Percentiles rank a stretch among this genome's conserved stretches.
Evolutionary conservation across 2,113 vertebrate species (phyloP).

Genomic region (Sylvietta virens): DNA sequence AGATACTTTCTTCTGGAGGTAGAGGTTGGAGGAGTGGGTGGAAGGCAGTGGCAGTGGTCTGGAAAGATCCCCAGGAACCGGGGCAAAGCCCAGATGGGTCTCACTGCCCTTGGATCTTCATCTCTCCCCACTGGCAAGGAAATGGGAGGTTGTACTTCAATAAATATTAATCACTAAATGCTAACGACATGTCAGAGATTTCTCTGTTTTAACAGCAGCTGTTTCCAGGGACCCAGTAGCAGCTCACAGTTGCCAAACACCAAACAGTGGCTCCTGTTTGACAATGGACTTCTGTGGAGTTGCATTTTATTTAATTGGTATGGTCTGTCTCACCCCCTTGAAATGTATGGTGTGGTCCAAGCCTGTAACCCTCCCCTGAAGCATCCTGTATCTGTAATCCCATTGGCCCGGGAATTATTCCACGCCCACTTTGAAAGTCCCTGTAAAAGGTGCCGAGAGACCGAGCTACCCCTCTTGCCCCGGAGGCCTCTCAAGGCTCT

Average conservation of each 20-base stretch:
- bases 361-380: too few species aligned
- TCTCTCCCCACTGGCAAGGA: background rate
- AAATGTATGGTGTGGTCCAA: too few species aligned
- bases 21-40: background rate
- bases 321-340: too few species aligned
- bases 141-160: background rate
- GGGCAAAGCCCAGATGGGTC: background rate
- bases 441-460: too few species aligned
- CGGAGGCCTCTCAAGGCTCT: too few species aligned
- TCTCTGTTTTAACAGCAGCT: background rate
- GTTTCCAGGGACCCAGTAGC: background rate
- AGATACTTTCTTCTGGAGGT: background rate
- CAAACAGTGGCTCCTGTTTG: background rate
- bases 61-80: background rate
- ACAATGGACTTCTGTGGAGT: background rate
- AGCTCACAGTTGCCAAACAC: background rate
- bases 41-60: background rate
- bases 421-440: too few species aligned
- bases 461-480: too few species aligned
- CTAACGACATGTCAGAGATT: background rate
- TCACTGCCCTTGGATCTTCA: background rate
- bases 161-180: background rate
- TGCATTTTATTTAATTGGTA: too few species aligned
- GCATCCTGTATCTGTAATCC: too few species aligned
- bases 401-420: too few species aligned